These are phyloP conservation scores for Scartelaos histophorus DNA, from an alignment of 2,113 vertebrate genomes.

Conservation along the genomic window DNA sequence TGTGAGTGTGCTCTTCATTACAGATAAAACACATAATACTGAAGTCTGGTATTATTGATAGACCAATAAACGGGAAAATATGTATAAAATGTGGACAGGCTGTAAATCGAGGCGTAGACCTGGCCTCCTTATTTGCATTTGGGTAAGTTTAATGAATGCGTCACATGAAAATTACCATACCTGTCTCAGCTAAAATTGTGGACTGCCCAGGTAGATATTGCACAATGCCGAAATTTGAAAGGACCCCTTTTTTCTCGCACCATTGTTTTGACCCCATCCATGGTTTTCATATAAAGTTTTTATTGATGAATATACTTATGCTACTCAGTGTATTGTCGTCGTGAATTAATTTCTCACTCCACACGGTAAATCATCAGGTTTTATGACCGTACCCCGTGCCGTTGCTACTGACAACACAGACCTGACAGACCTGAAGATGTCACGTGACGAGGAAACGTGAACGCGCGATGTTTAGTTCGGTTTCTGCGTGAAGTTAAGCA, in stretches of 20 bases:
- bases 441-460: conserved; percentile 57
- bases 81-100: neutral
- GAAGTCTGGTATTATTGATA: neutral
- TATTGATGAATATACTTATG: neutral
- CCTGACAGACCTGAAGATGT: neutral
- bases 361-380: neutral
- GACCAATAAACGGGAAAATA: neutral
- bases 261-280: too few relatives aligned
- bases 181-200: neutral
- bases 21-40: neutral
- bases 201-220: neutral
- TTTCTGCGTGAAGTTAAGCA: neutral
- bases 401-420: conserved; percentile 26
- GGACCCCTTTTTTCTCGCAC: neutral
- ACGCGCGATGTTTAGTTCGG: conserved; percentile 31
- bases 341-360: neutral
- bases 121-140: conserved; percentile 21
- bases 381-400: neutral
- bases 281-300: neutral
- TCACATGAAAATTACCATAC: neutral
- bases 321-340: neutral
- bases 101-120: conserved; percentile 36
- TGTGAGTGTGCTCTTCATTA: neutral
- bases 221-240: neutral
- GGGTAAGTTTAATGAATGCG: conserved; percentile 25